Evolutionary conservation across 2,888 invertebrate genomes (phyloP).

Genomic region (Bibio marci): DNA sequence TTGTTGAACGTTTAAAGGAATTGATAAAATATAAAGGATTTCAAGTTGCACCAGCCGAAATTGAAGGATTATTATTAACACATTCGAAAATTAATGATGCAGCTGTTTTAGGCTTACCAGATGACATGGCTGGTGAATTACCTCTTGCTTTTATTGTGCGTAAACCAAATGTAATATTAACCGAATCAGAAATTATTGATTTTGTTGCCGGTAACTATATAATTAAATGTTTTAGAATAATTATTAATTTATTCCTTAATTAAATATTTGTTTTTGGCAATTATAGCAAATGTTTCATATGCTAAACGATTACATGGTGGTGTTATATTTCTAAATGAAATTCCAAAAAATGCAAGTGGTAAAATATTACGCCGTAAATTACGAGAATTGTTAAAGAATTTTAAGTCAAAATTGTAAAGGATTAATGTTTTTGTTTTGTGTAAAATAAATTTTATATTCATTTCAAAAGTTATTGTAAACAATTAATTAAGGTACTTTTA

Average conservation of each 20-base stretch:
- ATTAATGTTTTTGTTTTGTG: too few relatives aligned
- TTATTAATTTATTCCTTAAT: too few relatives aligned
- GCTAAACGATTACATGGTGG: slow-evolving; percentile 61
- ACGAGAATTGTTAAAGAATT: slow-evolving; percentile 1
- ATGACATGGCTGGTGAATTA: slow-evolving; percentile 55
- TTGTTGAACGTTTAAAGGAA: slow-evolving; percentile 76
- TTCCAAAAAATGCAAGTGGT: slow-evolving; percentile 62
- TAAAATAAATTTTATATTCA: too few relatives aligned
- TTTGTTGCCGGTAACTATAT: slow-evolving; percentile 30
- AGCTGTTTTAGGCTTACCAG: slow-evolving; percentile 66
- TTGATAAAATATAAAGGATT: slow-evolving; percentile 81
- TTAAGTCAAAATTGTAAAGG: background rate
- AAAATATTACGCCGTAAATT: slow-evolving; percentile 51
- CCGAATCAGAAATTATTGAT: slow-evolving; percentile 36
- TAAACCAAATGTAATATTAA: slow-evolving; percentile 33
- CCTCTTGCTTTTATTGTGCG: slow-evolving; percentile 60
- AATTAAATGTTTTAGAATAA: too few relatives aligned
- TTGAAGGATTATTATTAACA: slow-evolving; percentile 60
- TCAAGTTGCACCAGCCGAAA: slow-evolving; percentile 75
- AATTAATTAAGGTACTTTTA: too few relatives aligned
- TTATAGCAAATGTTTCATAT: slow-evolving; percentile 36
- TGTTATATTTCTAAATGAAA: slow-evolving; percentile 48
- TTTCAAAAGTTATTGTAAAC: too few relatives aligned
- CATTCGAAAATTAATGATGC: slow-evolving; percentile 56
- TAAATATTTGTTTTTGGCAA: too few relatives aligned